Percentiles rank a stretch among this genome's conserved stretches.
phyloP scores from a whole-genome alignment of 1,140 invertebrate genomes.

The Dreissena rostriformis region DNA sequence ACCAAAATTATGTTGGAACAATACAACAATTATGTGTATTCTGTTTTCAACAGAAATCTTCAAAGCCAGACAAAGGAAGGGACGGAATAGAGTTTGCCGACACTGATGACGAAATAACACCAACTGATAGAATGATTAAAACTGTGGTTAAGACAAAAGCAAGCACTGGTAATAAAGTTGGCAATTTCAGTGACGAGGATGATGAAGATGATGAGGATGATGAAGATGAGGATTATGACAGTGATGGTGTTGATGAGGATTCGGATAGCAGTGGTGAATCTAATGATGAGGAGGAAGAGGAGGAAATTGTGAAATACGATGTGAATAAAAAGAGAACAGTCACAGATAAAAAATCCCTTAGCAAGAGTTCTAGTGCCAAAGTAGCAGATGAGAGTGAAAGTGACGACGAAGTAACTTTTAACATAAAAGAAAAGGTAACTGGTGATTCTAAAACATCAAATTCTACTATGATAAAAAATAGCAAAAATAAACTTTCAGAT shows the following conservation, averaged over 20 bases:
- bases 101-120: conserved; percentile 62
- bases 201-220: conserved; percentile 21
- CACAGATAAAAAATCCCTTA: background rate
- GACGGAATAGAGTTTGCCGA: conserved; percentile 72
- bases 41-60: too few species aligned
- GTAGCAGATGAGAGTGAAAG: background rate
- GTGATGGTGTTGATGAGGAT: background rate
- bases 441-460: conserved; percentile 11
- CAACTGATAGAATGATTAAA: conserved; percentile 64
- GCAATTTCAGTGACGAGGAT: conserved; percentile 42
- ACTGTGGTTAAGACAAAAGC: conserved; percentile 55
- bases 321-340: too few species aligned
- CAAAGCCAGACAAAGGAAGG: conserved; percentile 1
- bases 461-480: background rate
- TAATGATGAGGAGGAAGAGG: background rate
- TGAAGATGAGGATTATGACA: background rate
- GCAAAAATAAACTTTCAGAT: background rate
- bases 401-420: background rate
- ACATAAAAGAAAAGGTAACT: conserved; percentile 12
- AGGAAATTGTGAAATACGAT: background rate
- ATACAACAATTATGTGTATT: too few species aligned
- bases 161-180: conserved; percentile 57
- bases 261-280: background rate
- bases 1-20: too few species aligned
- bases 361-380: background rate